Evolutionary conservation across 2,797 vertebrate species (phyloP), one percentile per base, ranked within the genome.

Genomic region (Apogon talboti): DNA sequence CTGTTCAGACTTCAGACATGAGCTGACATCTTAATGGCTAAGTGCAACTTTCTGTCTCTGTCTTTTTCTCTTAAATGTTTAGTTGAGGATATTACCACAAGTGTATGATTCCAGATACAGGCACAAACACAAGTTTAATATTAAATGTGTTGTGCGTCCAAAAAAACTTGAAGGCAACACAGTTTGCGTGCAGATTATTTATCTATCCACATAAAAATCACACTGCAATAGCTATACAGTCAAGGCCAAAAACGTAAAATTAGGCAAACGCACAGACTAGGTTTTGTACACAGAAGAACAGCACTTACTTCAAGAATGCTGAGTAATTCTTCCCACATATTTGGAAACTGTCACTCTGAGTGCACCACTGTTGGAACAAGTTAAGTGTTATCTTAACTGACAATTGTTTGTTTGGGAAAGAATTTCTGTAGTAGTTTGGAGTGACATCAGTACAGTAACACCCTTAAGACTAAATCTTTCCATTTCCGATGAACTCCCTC

Each of bases 21-120:
- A 74, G 76, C 37, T 79, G 87, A 89, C 79, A 61, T 81, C 73
- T 84, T 88, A 74, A 86, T 83, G 84, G 70, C 71, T 63, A 56
- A 13, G 51, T 53, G 60, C 43, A 15, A 49, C 42, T 51, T 35
- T 55, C 19, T 44, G 5, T 48, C 45, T 43, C 46, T 44, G 4
- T 63, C 44, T 61, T 19, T 57, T 52, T 66, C 47, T 73, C 40
- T 42, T 54, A 30, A 53, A 61, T 76, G 60, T 61, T 57, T 49
- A 59, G 33, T 38, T 48, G 64, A 13, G 12, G 15, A 41, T 56
- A 76, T 79, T 71, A 68, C 61, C 37, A 45, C 48, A 58, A 62
- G 66, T 63, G 66, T 78, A 61, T 66, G 42, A 65, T 77, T 85
- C 51, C 68, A 82, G 66, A 61, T 60, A 38, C 47, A 63, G 33